Evolutionary conservation across 2,113 vertebrate species (phyloP), one percentile per base, ranked within the genome.

Genomic region (Ictidomys tridecemlineatus): DNA sequence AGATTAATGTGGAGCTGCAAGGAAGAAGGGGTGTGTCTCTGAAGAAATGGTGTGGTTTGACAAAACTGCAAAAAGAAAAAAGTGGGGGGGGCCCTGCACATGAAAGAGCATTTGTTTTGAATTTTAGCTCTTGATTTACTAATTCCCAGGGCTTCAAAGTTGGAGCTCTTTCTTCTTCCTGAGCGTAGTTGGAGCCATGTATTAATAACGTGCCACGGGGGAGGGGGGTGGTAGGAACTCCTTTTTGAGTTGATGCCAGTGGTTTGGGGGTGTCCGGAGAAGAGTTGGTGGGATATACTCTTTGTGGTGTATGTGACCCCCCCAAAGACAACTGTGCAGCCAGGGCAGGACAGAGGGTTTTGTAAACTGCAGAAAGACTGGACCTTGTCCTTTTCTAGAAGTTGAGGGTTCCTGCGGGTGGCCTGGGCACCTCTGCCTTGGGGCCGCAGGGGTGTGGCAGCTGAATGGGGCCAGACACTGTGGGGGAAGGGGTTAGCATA

Each of bases 21-120:
- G 97, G 96, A 96, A 89, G 98, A 70, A 97, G 88, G 96, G 96
- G 98, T 95, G 85, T 96, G 95, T 98, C 96, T 97, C 92, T 85
- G 97, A 96, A 98, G 96, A 98, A 96, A 97, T 96, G 96, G 39
- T 24, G 2, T 85, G 91, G 70, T 95, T 88, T 69, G 53, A 79
- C 39, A 77, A 86, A 96, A 96, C 93, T 92, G 97, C 93, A 94
- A n/a, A 79, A 85, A 90, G 70, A 34, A 61, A 39, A 37, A 53
- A 51, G 11, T 48, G 88, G 53, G 61, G 26, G 18, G 79, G 86
- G 98, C 95, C 94, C 97, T 97, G 95, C 97, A 98, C 98, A 98
- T 98, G 98, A 98, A 99, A 98, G 98, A 98, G 98, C 98, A 98
- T 99, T 99, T 99, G 98, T 99, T 99, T 99, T 99, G 98, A 98